These are phyloP conservation scores for Bambusicola thoracicus DNA, from an alignment of 2,113 vertebrate genomes.

Conservation along the genomic window DNA sequence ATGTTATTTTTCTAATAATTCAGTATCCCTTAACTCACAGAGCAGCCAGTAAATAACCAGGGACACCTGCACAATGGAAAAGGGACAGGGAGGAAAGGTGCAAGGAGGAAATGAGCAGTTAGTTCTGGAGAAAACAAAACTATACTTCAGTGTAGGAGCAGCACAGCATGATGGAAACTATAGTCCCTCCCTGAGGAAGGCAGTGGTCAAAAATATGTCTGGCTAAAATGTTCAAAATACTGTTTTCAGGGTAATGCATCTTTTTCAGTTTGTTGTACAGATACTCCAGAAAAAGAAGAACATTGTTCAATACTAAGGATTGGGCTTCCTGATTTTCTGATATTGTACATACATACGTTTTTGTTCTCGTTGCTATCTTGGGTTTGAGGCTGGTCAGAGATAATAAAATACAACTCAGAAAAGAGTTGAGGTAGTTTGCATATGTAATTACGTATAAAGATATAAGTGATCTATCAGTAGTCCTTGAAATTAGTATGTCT, in stretches of 20 bases:
- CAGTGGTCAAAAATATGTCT: neutral
- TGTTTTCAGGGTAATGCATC: neutral
- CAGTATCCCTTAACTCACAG: neutral
- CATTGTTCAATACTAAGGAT: neutral
- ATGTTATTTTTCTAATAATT: neutral
- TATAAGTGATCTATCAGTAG: neutral
- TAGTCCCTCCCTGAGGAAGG: neutral
- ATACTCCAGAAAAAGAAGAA: neutral
- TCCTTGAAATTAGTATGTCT: neutral
- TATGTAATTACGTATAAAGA: neutral
- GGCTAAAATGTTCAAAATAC: neutral
- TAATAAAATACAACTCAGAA: neutral
- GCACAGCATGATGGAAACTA: neutral
- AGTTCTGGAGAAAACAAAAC: neutral
- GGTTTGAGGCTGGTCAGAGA: neutral
- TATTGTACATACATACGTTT: accelerated
- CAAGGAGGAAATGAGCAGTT: neutral
- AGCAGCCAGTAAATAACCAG: neutral
- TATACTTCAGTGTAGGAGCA: neutral
- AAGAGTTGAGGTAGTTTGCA: neutral
- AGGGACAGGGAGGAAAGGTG: neutral
- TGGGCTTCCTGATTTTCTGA: neutral
- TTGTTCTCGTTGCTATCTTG: neutral
- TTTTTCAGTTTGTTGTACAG: neutral
- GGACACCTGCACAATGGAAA: neutral